Conservation (phyloP, 2,888 invertebrate genomes). For the Scaptomyza cyrtandrae region DNA sequence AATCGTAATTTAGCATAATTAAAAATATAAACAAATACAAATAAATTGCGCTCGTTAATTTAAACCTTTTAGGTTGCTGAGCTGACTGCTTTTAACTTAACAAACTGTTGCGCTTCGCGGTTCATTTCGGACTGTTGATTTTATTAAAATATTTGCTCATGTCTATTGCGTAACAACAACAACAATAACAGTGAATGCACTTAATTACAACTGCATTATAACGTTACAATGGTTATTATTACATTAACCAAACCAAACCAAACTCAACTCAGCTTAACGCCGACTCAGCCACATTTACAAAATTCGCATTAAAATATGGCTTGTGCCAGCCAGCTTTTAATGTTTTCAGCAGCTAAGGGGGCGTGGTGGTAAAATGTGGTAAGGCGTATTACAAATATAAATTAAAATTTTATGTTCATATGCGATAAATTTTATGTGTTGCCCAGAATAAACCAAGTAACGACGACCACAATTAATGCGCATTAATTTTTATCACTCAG, state of each 20-base stretch:
- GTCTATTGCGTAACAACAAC: conserved; percentile 39
- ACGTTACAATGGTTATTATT: conserved; percentile 71
- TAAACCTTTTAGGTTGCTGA: conserved; percentile 38
- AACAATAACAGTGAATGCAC: conserved; percentile 46
- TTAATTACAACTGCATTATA: conserved; percentile 75
- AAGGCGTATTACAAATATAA: conserved; percentile 58
- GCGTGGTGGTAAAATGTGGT: neutral
- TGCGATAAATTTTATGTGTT: conserved; percentile 66
- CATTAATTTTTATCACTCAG: conserved; percentile 26
- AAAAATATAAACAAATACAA: conserved; percentile 42
- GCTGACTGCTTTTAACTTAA: conserved; percentile 1
- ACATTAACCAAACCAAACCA: conserved; percentile 54
- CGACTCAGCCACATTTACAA: conserved; percentile 59
- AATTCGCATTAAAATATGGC: conserved; percentile 68
- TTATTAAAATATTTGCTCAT: conserved; percentile 60
- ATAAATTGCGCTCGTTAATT: conserved; percentile 55
- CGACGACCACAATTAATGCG: conserved; percentile 63
- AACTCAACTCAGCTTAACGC: conserved; percentile 15
- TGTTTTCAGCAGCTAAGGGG: conserved; percentile 30
- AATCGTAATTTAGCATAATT: conserved; percentile 49
- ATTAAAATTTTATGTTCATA: conserved; percentile 69
- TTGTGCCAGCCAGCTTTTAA: conserved; percentile 53
- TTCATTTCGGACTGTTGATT: conserved; percentile 57
- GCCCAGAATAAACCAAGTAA: conserved; percentile 35
- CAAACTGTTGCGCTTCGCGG: conserved; percentile 53